Evolutionary conservation across 2,797 vertebrate genomes (phyloP).

Genomic region (Peromyscus melanophrys): DNA sequence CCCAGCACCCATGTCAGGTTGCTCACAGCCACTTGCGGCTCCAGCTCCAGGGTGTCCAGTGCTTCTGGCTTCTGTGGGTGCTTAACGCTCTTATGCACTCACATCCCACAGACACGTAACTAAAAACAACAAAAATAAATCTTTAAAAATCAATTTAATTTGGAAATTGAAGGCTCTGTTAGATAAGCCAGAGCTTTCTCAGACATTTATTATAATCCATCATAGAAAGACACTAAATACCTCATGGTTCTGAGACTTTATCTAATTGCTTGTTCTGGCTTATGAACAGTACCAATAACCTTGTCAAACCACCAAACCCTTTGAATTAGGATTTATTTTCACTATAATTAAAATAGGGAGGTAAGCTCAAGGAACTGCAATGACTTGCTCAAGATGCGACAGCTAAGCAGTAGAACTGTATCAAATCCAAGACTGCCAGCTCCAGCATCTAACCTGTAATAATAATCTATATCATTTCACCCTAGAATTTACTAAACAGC

Average conservation of each 20-base stretch:
- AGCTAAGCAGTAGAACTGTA: neutral
- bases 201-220: neutral
- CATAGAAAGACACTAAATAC: neutral
- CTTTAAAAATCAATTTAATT: constrained; percentile 4
- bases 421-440: neutral
- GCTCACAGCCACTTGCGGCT: neutral
- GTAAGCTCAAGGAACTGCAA: neutral
- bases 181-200: neutral
- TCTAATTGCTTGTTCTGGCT: neutral
- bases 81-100: neutral
- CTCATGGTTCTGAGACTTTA: neutral
- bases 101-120: neutral
- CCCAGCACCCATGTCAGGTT: neutral
- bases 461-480: neutral
- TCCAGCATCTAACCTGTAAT: neutral
- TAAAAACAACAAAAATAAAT: neutral
- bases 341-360: constrained; percentile 23
- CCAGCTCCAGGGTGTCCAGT: neutral
- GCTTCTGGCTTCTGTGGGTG: neutral
- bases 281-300: neutral
- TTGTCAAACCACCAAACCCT: constrained; percentile 16
- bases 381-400: neutral
- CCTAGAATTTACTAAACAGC: neutral
- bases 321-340: neutral
- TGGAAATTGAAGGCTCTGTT: neutral